Evolutionary conservation across 2,888 invertebrate species (phyloP), one percentile per base, ranked within the genome.

Genomic region (Apamea crenata): DNA sequence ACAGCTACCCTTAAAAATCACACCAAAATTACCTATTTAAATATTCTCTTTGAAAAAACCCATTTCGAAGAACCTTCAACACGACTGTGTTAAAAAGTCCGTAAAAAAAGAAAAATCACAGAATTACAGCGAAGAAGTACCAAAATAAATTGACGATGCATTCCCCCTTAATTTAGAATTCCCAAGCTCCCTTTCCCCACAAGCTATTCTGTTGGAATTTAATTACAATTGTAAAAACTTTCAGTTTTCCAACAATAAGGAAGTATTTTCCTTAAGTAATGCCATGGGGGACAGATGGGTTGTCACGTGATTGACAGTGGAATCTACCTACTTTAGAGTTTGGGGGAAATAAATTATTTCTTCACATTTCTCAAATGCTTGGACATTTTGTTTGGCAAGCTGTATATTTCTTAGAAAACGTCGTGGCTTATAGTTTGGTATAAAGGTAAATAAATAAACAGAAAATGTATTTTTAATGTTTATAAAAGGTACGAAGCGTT

Each of bases 171-270:
- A 87, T 90, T 91, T 88, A 83, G 87, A 90, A 90, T 88, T 87
- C 86, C 80, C 80, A 68, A 82, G 71, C n/a, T 71, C 59, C 50
- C 29, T 2, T 56, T 77, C 81, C 77, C 77, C 72, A 53, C 59
- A 76, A 73, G 82, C 74, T n/a, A 65, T 71, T 72, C 75, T 50
- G 56, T 70, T 40, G 77, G 84, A 88, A 90, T 91, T 90, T 90
- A 89, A 91, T 91, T 89, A 91, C 89, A 86, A 88, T 77, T 89
- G 88, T 84, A 85, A 88, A 91, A 87, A 85, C 82, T 82, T 75
- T 61, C 72, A 86, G 82, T 85, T 88, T 84, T 70, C 72, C 63
- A 74, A 84, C 87, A 80, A 77, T 72, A 72, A 66, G 80, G 76
- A 85, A 82, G 87, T 83, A 72, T 84, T 87, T 59, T 87, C 47